phyloP scores from a whole-genome alignment of 2,888 invertebrate genomes.

The Nemotelus nigrinus region DNA sequence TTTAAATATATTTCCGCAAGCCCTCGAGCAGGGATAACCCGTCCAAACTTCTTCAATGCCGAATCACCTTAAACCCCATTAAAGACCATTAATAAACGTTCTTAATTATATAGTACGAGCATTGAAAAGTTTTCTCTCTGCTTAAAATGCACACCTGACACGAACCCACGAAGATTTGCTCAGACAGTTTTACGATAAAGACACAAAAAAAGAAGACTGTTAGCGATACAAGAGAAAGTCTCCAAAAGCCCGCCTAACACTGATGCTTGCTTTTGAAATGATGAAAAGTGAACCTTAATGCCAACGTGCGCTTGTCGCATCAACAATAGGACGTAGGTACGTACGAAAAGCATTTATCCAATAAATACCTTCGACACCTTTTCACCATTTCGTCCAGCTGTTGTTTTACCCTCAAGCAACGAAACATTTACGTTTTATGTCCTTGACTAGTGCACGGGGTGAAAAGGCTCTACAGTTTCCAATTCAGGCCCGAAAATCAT shows the following conservation, averaged over 20 bases:
- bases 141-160: conserved; percentile 34
- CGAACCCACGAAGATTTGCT: conserved; percentile 37
- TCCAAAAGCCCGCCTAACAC: conserved; percentile 23
- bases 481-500: too few relatives aligned
- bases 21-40: too few relatives aligned
- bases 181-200: background rate
- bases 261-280: conserved; percentile 3
- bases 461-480: background rate
- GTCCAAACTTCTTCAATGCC: too few relatives aligned
- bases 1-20: too few relatives aligned
- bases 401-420: conserved; percentile 49
- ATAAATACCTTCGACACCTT: conserved; percentile 52
- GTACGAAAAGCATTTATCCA: conserved; percentile 39
- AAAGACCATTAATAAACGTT: conserved; percentile 36
- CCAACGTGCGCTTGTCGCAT: background rate
- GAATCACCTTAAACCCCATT: conserved; percentile 17
- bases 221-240: background rate
- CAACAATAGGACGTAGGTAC: background rate
- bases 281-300: conserved; percentile 19
- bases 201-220: conserved; percentile 13
- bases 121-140: conserved; percentile 32
- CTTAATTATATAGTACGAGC: background rate
- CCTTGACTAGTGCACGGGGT: conserved; percentile 22
- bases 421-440: conserved; percentile 43
- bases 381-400: conserved; percentile 51